phyloP scores from a whole-genome alignment of 2,797 vertebrate species.

The Phataginus tricuspis region DNA sequence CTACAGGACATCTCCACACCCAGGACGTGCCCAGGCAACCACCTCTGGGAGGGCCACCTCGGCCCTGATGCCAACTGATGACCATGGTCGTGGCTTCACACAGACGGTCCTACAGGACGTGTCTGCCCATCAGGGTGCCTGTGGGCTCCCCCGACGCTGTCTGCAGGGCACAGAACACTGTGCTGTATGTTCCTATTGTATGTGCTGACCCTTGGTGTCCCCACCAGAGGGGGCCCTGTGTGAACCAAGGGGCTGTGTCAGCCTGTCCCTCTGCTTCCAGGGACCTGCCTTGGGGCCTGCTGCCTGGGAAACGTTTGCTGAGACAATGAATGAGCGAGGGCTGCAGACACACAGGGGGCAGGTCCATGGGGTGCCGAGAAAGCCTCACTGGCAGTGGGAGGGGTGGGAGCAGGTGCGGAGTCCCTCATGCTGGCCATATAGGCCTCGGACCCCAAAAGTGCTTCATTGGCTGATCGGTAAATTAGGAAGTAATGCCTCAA shows the following conservation, averaged over 20 bases:
- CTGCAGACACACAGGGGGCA: neutral
- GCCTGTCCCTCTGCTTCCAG: neutral
- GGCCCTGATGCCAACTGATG: fast-evolving
- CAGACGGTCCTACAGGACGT: fast-evolving
- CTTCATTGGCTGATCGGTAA: too few species aligned
- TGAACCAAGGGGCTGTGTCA: neutral
- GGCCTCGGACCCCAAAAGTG: too few species aligned
- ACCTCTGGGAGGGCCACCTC: neutral
- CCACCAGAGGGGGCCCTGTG: neutral
- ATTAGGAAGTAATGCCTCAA: too few species aligned
- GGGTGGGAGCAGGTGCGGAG: neutral
- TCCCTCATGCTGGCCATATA: too few species aligned
- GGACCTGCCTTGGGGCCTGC: neutral
- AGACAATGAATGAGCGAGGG: neutral
- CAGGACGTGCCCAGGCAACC: neutral
- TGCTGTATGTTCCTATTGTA: too few species aligned
- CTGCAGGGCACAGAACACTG: fast-evolving
- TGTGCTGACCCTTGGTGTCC: neutral
- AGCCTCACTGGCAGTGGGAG: neutral
- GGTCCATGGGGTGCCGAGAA: too few species aligned
- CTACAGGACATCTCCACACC: too few species aligned
- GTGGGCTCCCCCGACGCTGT: neutral
- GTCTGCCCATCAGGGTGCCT: fast-evolving
- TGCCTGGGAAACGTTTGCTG: neutral
- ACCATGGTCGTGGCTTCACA: fast-evolving